phyloP scores from a whole-genome alignment of 2,888 invertebrate species.

The Lampropteryx suffumata region DNA sequence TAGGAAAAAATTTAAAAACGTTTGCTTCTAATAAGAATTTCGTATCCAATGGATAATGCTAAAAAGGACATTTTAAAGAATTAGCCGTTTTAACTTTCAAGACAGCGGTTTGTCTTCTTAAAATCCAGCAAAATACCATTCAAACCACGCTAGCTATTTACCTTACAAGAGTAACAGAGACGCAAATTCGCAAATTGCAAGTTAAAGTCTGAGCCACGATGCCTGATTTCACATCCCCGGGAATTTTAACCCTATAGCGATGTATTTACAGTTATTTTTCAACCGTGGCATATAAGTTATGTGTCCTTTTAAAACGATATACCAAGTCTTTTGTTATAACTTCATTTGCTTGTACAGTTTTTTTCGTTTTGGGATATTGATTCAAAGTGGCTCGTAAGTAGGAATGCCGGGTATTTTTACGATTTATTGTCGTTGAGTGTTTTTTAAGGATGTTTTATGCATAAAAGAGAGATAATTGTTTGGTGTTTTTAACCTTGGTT shows the following conservation, averaged over 20 bases:
- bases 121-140: conserved; percentile 13
- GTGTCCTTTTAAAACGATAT: conserved; percentile 33
- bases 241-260: conserved; percentile 7
- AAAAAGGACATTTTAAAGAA: too few species aligned
- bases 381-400: conserved; percentile 73
- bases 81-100: background rate
- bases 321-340: conserved; percentile 70
- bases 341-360: conserved; percentile 71
- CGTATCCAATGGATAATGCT: too few species aligned
- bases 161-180: conserved; percentile 58
- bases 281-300: conserved; percentile 29
- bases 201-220: conserved; percentile 38
- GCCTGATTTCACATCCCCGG: background rate
- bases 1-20: too few species aligned
- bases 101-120: background rate
- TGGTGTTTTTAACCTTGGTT: conserved; percentile 10
- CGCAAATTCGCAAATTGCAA: conserved; percentile 62
- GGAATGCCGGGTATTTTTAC: conserved; percentile 75
- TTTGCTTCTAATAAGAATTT: too few species aligned
- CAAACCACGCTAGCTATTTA: conserved; percentile 43
- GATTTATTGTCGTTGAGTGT: conserved; percentile 55
- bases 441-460: conserved; percentile 24
- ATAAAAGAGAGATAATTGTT: conserved; percentile 10
- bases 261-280: conserved; percentile 17
- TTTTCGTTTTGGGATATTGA: conserved; percentile 73